Conservation (phyloP, 2,888 invertebrate genomes). For the Xestia xanthographa region DNA sequence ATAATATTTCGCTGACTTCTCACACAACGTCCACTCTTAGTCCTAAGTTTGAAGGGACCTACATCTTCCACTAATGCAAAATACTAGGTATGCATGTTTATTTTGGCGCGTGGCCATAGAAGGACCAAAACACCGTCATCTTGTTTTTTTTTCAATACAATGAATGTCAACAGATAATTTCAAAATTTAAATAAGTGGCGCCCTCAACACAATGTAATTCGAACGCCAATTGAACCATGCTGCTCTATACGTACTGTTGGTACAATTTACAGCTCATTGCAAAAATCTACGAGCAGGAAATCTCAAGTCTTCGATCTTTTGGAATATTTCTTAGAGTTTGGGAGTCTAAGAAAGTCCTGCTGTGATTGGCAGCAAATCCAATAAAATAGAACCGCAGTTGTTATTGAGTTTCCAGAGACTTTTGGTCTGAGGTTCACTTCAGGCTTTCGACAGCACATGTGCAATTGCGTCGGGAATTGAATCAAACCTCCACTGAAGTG, state of each 20-base stretch:
- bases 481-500: conserved; percentile 29
- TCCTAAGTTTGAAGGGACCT: conserved; percentile 17
- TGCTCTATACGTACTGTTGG: background rate
- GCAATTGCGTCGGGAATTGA: conserved; percentile 21
- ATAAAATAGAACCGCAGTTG: conserved; percentile 39
- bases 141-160: background rate
- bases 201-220: background rate
- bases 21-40: background rate
- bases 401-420: conserved; percentile 31
- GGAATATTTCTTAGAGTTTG: conserved; percentile 5
- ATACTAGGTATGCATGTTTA: background rate
- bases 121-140: background rate
- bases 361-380: conserved; percentile 33
- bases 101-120: background rate
- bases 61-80: background rate
- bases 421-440: background rate
- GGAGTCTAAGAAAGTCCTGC: background rate
- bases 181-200: background rate
- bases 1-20: no score
- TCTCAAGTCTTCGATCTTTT: background rate
- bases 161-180: background rate
- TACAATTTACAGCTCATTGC: background rate
- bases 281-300: background rate
- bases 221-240: background rate
- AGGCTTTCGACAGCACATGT: conserved; percentile 26